Percentiles rank a stretch among this genome's conserved stretches.
phyloP scores from a whole-genome alignment of 1,140 invertebrate genomes.

The Cepaea nemoralis region DNA sequence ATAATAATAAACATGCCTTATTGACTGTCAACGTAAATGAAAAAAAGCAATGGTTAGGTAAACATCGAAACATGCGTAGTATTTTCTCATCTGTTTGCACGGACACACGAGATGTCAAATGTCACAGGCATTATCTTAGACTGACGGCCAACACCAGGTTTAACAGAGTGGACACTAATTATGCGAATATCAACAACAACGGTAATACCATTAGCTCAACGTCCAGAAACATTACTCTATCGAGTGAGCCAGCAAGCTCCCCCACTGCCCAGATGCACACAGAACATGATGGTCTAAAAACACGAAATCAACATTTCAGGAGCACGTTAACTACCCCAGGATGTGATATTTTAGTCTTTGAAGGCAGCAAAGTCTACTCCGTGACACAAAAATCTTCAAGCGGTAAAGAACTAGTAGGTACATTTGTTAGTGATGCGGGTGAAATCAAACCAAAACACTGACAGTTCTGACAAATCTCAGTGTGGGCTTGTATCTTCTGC shows the following conservation, averaged over 20 bases:
- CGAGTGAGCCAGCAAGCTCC: background rate
- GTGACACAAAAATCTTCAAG: background rate
- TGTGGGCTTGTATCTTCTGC: too few relatives aligned
- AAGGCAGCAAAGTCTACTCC: background rate
- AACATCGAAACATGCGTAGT: too few relatives aligned
- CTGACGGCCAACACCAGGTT: too few relatives aligned
- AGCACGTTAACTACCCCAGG: background rate
- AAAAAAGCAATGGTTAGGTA: too few relatives aligned
- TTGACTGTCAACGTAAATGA: too few relatives aligned
- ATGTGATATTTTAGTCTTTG: background rate
- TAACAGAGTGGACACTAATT: too few relatives aligned
- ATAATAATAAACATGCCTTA: too few relatives aligned
- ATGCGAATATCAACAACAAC: background rate
- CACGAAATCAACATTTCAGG: background rate
- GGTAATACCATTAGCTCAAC: background rate
- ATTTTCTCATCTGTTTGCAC: too few relatives aligned
- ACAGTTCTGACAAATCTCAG: too few relatives aligned
- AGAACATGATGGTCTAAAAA: background rate
- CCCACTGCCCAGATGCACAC: background rate
- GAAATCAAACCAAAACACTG: background rate
- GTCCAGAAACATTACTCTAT: background rate
- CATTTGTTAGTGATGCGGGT: background rate
- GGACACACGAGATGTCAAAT: too few relatives aligned
- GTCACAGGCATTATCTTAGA: too few relatives aligned
- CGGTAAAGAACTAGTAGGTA: background rate